phyloP scores from a whole-genome alignment of 2,113 vertebrate species.

The Lipophrys pholis region DNA sequence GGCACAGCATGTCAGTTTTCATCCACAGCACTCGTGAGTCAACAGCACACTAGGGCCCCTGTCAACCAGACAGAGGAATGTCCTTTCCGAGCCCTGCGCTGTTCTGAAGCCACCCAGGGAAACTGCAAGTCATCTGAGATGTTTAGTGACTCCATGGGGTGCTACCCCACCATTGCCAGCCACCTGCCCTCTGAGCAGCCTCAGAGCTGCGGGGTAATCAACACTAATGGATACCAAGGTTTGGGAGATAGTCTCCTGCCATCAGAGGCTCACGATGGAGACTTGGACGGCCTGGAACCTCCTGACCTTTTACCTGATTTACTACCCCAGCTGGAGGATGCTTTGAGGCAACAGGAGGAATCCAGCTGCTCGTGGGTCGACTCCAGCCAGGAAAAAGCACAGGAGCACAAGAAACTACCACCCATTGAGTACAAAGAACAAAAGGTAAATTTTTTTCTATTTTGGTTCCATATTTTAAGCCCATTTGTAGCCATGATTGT shows the following conservation, averaged over 20 bases:
- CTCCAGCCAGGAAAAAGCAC: constrained; percentile 48
- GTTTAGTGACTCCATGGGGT: constrained; percentile 88
- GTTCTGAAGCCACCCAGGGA: constrained; percentile 88
- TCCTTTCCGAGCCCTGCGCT: constrained; percentile 88
- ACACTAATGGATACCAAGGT: constrained; percentile 88
- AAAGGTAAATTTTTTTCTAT: constrained; percentile 71
- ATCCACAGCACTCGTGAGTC: constrained; percentile 86
- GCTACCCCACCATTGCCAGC: constrained; percentile 77
- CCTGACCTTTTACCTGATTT: constrained; percentile 93
- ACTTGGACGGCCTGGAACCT: constrained; percentile 89
- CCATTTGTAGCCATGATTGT: background rate
- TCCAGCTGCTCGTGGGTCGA: constrained; percentile 76
- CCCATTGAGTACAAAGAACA: constrained; percentile 63
- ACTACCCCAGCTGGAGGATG: constrained; percentile 91
- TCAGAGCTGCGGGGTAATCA: constrained; percentile 61
- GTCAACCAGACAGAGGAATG: constrained; percentile 87
- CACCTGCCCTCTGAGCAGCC: constrained; percentile 70
- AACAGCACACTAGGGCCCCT: constrained; percentile 65
- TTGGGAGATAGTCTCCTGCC: constrained; percentile 90
- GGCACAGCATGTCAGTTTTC: constrained; percentile 88
- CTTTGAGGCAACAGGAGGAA: constrained; percentile 85
- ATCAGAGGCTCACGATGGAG: constrained; percentile 86
- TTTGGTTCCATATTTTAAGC: background rate
- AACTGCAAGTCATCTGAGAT: constrained; percentile 90
- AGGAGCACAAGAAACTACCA: constrained; percentile 52